A percentile compares a stretch with the other conserved stretches of the same genome.
Evolutionary conservation across 2,113 vertebrate species (phyloP).

Genomic region (Drymodes brunneopygia): DNA sequence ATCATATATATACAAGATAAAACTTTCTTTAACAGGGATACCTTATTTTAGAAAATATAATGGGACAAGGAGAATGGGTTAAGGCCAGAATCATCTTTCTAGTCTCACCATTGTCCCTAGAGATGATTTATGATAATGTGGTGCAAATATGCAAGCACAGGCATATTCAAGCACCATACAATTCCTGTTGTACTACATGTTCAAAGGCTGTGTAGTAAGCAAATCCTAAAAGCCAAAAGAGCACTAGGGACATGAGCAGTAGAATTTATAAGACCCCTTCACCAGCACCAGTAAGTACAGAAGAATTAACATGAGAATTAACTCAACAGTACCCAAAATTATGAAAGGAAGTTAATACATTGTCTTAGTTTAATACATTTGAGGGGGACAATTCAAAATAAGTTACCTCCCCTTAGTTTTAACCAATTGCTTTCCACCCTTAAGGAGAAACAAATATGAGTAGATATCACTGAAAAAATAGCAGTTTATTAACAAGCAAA

Average conservation of each 20-base stretch:
- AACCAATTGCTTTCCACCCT: not conserved
- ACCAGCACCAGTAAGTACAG: not conserved
- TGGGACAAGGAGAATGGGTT: not conserved
- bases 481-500: not conserved
- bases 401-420: not conserved
- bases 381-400: not conserved
- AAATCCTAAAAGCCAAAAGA: not conserved
- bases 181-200: rapidly evolving
- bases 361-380: not conserved
- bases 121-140: not conserved
- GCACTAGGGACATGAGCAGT: not conserved
- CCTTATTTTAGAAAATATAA: not conserved
- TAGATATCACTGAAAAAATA: not conserved
- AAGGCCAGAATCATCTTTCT: not conserved
- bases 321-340: not conserved
- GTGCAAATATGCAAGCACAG: not conserved
- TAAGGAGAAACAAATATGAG: not conserved
- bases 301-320: not conserved
- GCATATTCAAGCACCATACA: not conserved
- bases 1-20: not conserved
- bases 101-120: not conserved
- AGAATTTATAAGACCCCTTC: not conserved
- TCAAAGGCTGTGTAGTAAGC: not conserved
- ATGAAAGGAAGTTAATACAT: not conserved
- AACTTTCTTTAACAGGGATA: not conserved